Conservation (phyloP, 2,113 vertebrate genomes). For the Chionis minor region DNA sequence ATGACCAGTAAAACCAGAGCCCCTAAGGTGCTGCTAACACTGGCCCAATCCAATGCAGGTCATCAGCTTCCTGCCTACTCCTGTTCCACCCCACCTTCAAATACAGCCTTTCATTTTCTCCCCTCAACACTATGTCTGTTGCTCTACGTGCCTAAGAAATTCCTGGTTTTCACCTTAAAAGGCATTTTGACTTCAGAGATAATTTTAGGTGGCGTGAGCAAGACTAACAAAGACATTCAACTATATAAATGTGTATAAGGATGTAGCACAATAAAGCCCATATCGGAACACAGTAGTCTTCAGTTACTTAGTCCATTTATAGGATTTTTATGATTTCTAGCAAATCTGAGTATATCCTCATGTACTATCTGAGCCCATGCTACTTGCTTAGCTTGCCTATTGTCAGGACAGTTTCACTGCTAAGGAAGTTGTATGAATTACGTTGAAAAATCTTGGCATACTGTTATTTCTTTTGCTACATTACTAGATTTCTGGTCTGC, state of each 20-base stretch:
- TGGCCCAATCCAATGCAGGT: fast-evolving
- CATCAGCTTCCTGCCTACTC: background rate
- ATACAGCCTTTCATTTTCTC: background rate
- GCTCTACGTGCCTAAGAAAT: background rate
- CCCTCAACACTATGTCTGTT: background rate
- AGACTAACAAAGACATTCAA: background rate
- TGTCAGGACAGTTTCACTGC: background rate
- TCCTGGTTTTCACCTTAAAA: background rate
- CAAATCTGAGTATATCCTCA: background rate
- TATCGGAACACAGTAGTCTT: background rate
- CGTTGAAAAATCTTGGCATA: background rate
- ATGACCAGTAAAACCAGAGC: background rate
- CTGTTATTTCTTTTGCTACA: background rate
- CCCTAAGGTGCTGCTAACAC: background rate
- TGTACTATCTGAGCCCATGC: background rate
- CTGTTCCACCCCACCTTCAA: background rate
- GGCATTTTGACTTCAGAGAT: background rate
- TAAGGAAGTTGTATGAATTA: background rate
- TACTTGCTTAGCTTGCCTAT: background rate
- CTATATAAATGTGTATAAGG: background rate
- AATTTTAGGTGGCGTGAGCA: background rate
- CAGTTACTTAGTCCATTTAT: fast-evolving
- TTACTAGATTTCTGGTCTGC: background rate
- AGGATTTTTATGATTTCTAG: background rate
- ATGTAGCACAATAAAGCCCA: background rate